Evolutionary conservation across 2,113 vertebrate genomes (phyloP).

Genomic region (Trichomycterus rosablanca): DNA sequence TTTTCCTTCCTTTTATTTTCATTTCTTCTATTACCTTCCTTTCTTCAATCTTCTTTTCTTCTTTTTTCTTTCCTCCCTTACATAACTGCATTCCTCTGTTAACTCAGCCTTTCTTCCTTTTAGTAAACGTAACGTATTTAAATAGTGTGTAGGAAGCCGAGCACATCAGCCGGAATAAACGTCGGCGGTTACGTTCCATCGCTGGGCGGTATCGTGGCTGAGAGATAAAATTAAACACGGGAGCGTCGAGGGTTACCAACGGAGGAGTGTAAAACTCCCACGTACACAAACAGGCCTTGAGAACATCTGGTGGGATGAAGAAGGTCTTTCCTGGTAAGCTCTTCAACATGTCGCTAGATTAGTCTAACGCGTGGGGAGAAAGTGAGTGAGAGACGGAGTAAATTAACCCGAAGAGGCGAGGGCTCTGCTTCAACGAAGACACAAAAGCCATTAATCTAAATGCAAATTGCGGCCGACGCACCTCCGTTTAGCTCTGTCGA

Average conservation of each 20-base stretch:
- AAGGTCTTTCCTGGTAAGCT: constrained; percentile 3
- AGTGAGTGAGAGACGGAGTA: background rate
- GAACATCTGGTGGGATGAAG: background rate
- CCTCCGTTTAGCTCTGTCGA: constrained; percentile 22
- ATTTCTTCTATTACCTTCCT: too few species aligned
- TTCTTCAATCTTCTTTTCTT: too few species aligned
- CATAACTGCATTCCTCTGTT: too few species aligned
- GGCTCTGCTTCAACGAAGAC: constrained; percentile 29
- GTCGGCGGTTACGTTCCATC: background rate
- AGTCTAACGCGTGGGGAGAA: background rate
- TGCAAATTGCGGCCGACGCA: constrained; percentile 32
- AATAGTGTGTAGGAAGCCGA: too few species aligned
- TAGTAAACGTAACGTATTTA: too few species aligned
- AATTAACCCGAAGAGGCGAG: background rate
- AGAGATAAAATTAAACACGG: background rate
- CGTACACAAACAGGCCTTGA: background rate
- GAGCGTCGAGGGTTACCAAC: constrained; percentile 1
- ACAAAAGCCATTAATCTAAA: constrained; percentile 40
- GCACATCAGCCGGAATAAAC: too few species aligned
- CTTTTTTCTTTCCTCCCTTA: too few species aligned
- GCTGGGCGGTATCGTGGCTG: background rate
- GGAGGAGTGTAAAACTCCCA: background rate
- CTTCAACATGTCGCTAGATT: constrained; percentile 14
- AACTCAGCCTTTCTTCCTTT: too few species aligned
- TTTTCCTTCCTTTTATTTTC: too few species aligned